Evolutionary conservation across 1,140 invertebrate species (phyloP).

Genomic region (Papilio glaucus): DNA sequence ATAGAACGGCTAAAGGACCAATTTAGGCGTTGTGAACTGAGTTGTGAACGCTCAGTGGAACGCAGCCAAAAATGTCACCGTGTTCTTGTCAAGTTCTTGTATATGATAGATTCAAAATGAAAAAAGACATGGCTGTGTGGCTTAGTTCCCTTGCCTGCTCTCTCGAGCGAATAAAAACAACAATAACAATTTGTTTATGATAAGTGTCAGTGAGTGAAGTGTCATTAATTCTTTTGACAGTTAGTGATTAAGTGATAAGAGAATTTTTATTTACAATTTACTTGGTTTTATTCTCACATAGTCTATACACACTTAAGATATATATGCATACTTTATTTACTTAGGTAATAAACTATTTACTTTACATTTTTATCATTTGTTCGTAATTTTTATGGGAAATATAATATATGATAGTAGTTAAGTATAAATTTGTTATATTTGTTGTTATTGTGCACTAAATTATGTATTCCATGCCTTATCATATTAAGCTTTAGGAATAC

Average conservation of each 20-base stretch:
- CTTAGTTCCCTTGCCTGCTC: no score
- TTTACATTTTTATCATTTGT: background rate
- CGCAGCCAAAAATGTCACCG: no score
- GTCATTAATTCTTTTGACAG: background rate
- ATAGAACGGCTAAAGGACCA: no score
- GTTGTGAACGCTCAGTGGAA: no score
- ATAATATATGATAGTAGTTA: background rate
- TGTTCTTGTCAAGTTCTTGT: no score
- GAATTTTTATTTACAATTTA: constrained; percentile 17
- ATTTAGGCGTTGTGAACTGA: no score
- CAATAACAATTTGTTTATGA: no score
- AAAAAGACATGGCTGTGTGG: no score
- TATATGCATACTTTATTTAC: constrained; percentile 12
- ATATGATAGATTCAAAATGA: no score
- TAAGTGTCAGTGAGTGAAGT: no score
- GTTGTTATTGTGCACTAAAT: background rate
- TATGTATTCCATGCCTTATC: constrained; percentile 8
- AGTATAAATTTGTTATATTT: background rate
- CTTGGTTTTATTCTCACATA: background rate
- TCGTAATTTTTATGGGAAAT: background rate
- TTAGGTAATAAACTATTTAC: constrained; percentile 5
- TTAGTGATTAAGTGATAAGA: constrained; percentile 16
- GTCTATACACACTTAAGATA: background rate
- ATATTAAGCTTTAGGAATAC: background rate
- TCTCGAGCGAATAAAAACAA: no score